Percentiles rank a stretch among this genome's conserved stretches.
These are phyloP conservation scores for Drosophila peninsularis DNA, from an alignment of 2,888 invertebrate species.

Conservation along the genomic window DNA sequence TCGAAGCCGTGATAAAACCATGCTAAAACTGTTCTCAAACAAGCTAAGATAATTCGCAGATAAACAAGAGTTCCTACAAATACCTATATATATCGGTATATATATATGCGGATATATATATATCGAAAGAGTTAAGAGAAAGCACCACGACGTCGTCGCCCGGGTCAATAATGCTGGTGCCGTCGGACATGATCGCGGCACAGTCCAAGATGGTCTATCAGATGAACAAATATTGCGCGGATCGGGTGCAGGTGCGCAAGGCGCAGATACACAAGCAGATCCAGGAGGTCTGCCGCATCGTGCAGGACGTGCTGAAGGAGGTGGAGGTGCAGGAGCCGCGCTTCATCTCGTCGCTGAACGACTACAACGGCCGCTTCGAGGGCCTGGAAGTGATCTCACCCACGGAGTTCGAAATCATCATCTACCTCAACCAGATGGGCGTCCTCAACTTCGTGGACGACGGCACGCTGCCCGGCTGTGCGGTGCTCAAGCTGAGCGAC, in stretches of 20 bases:
- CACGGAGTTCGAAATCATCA: conserved; percentile 96
- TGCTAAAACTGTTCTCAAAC: conserved; percentile 27
- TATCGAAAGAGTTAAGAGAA: conserved; percentile 4
- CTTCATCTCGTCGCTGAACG: conserved; percentile 95
- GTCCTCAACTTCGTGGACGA: conserved; percentile 99
- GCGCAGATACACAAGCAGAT: conserved; percentile 94
- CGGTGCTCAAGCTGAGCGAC: conserved; percentile 96
- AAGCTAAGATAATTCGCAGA: conserved; percentile 4
- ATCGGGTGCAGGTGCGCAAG: conserved; percentile 94
- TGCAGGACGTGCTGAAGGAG: conserved; percentile 97
- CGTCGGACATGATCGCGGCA: conserved; percentile 96
- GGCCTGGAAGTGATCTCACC: conserved; percentile 97
- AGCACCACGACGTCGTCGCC: conserved; percentile 54
- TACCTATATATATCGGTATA: not conserved
- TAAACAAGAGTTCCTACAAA: conserved; percentile 13
- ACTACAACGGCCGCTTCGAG: conserved; percentile 95
- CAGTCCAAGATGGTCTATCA: conserved; percentile 98
- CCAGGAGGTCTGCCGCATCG: conserved; percentile 95
- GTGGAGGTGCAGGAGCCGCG: conserved; percentile 98
- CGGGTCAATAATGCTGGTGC: conserved; percentile 91
- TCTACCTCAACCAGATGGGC: conserved; percentile 98
- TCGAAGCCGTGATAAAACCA: not conserved
- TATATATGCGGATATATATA: not conserved
- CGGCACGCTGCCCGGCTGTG: conserved; percentile 95
- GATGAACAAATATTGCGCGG: conserved; percentile 97